A percentile compares a stretch with the other conserved stretches of the same genome.
Evolutionary conservation across 2,113 vertebrate genomes (phyloP).

Genomic region (Irena cyanogastra): DNA sequence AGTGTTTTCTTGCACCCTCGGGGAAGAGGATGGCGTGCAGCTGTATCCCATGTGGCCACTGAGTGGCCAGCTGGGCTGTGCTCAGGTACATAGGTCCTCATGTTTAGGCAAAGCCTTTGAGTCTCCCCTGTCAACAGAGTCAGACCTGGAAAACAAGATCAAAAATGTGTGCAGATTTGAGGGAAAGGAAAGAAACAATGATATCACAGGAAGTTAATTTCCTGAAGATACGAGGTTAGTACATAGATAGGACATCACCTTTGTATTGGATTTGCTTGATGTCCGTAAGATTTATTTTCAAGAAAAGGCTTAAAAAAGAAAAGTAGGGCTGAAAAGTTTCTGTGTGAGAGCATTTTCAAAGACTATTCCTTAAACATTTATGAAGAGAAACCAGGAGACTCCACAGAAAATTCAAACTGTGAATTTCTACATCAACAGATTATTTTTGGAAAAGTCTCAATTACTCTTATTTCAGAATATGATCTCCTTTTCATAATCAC

Average conservation of each 20-base stretch:
- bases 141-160: background rate
- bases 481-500: background rate
- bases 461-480: background rate
- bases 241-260: rapidly evolving
- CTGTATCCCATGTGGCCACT: background rate
- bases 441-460: background rate
- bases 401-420: background rate
- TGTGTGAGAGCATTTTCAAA: background rate
- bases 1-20: rapidly evolving
- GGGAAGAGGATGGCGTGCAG: background rate
- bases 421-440: background rate
- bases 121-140: background rate
- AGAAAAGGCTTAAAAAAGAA: background rate
- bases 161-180: background rate
- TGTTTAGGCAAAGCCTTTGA: background rate
- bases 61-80: background rate
- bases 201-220: background rate
- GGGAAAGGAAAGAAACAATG: background rate
- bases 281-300: background rate
- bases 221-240: background rate
- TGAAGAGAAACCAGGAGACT: background rate
- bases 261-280: background rate
- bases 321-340: background rate
- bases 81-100: background rate
- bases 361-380: background rate